These are phyloP conservation scores for Coronaproctus castanopsis DNA, from an alignment of 2,888 invertebrate genomes.

Conservation along the genomic window DNA sequence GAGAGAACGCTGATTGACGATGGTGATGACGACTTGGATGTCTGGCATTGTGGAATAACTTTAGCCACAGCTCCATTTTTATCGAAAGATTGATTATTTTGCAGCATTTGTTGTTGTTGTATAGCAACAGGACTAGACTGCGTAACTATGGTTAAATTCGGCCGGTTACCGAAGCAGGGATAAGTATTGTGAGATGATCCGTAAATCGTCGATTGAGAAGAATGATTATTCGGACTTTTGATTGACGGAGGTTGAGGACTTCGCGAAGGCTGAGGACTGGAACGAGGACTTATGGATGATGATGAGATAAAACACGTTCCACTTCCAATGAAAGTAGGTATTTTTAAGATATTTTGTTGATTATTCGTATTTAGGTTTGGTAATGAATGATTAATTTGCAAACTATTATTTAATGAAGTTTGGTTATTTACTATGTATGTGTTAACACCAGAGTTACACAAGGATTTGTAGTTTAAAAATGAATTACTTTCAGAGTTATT, in stretches of 20 bases:
- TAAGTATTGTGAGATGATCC: constrained; percentile 26
- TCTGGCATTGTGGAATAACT: constrained; percentile 6
- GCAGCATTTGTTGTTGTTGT: constrained; percentile 1
- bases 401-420: no score
- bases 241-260: constrained; percentile 10
- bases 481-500: no score
- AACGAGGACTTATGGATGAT: constrained; percentile 18
- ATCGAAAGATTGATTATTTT: not conserved
- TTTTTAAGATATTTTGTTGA: no score
- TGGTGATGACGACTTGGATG: constrained; percentile 12
- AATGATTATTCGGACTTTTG: constrained; percentile 15
- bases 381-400: no score
- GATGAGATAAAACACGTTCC: no score
- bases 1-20: constrained; percentile 5
- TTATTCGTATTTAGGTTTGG: no score
- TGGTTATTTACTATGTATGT: no score
- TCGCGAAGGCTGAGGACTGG: constrained; percentile 15
- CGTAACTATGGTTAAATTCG: constrained; percentile 23
- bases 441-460: no score
- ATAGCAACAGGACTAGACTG: constrained; percentile 13
- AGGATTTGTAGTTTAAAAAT: no score
- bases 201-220: constrained; percentile 6
- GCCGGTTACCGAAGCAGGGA: constrained; percentile 27
- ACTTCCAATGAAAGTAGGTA: no score
- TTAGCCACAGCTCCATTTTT: not conserved